Evolutionary conservation across 2,888 invertebrate species (phyloP), one percentile per base, ranked within the genome.

Genomic region (Pyrrhia umbra): DNA sequence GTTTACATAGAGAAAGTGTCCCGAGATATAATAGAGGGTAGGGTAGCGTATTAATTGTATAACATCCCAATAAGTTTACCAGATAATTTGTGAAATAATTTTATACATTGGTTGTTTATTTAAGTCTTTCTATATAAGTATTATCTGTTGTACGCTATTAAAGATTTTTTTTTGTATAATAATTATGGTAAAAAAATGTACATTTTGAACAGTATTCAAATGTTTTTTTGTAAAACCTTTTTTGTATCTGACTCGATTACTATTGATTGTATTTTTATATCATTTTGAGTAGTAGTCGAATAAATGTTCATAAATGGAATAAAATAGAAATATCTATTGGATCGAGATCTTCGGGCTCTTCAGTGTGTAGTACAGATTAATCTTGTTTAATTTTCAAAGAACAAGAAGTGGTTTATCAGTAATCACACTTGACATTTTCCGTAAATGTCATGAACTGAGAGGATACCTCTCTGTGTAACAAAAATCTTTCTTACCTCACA

Each of bases 391-490:
- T 30, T 43, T 70, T 70, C 18, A 45, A 25, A 2, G 34, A 10
- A 40, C 15, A 1, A 1, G 2, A n/a, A 25, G 13, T 8, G 25
- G 6, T 10, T 15, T 72, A 55, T 65, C 18, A 37, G 34, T 68
- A 45, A 43, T 37, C 1, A 16, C 46, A 54, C 75, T 58, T 74
- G 75, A 57, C 68, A 69, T 69, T 67, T 54, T 15, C 10, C 20
- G 8, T 21, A 43, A 74, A 51, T 34, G 37, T 25, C 20, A 6
- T 25, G 21, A 45, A 39, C 16, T 21, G 20, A 27, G 47, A 45
- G 16, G n/a, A 39, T 30, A 25, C n/a, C 39, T 27, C 55, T 34
- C 50, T 49, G 21, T 50, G 34, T 20, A 20, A 2, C 16, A 72
- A 45, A 54, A 46, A 27, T 13, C 27, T 27, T 13, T 9, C 25